These are phyloP conservation scores for Diarsia mendica DNA, from an alignment of 2,888 invertebrate genomes.

Conservation along the genomic window DNA sequence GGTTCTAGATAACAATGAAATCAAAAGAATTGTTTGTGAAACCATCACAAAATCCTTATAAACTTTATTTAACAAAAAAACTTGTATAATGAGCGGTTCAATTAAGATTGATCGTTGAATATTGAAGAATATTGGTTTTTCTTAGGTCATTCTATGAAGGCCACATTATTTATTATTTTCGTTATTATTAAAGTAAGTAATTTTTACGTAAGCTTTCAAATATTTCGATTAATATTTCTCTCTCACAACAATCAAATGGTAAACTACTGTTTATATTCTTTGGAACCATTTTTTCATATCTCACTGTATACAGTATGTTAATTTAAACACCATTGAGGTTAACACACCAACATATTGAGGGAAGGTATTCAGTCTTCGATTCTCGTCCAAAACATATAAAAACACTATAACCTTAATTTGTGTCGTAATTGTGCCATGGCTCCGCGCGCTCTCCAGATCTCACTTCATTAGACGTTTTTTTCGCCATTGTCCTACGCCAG, in stretches of 20 bases:
- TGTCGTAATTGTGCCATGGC: no score
- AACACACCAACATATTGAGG: no score
- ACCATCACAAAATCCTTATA: not conserved
- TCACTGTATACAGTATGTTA: not conserved
- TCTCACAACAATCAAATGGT: no score
- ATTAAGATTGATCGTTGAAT: not conserved
- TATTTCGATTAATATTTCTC: no score
- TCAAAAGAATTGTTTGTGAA: not conserved
- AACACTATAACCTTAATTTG: no score
- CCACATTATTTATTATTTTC: not conserved
- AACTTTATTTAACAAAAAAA: not conserved
- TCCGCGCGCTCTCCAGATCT: no score
- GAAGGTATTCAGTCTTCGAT: no score
- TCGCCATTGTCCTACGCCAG: no score
- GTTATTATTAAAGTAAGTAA: not conserved
- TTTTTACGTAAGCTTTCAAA: not conserved
- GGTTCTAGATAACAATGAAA: not conserved
- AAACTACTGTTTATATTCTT: not conserved
- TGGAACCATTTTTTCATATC: not conserved
- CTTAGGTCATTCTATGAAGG: not conserved
- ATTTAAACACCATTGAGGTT: no score
- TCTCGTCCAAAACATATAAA: no score
- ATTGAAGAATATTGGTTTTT: not conserved
- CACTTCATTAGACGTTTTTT: no score
- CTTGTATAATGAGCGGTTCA: not conserved